A percentile compares a stretch with the other conserved stretches of the same genome.
phyloP scores from a whole-genome alignment of 2,113 vertebrate genomes.

The Pluvialis apricaria region DNA sequence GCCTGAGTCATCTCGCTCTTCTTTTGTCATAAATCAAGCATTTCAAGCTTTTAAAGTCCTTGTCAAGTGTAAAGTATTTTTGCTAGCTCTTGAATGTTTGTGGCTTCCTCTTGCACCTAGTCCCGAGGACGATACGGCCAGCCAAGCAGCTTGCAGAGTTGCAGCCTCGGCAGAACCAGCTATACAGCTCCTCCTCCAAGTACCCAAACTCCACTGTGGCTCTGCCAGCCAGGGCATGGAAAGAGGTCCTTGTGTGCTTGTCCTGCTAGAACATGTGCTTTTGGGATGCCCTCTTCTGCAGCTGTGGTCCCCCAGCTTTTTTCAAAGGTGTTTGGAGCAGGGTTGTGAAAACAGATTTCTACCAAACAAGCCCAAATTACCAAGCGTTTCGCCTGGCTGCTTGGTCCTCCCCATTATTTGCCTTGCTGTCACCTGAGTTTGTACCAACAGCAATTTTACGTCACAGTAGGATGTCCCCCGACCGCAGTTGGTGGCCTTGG shows the following conservation, averaged over 20 bases:
- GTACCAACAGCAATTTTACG: neutral
- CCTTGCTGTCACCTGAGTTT: rapidly evolving
- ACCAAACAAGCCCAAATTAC: neutral
- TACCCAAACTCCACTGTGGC: rapidly evolving
- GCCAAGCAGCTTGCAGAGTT: neutral
- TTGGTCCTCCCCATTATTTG: neutral
- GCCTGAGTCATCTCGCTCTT: neutral
- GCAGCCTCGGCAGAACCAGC: neutral
- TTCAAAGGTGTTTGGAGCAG: rapidly evolving
- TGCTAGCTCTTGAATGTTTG: neutral
- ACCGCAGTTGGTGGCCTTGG: rapidly evolving
- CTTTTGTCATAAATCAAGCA: neutral
- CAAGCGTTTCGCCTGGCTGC: neutral
- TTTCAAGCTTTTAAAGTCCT: neutral
- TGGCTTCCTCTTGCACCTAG: neutral
- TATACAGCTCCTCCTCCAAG: neutral
- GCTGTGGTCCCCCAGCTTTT: neutral
- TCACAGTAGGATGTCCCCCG: rapidly evolving
- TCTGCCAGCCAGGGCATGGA: neutral
- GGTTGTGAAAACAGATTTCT: neutral
- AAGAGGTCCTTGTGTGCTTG: neutral
- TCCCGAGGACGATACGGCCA: neutral
- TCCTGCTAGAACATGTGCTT: neutral
- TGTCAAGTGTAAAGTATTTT: neutral
- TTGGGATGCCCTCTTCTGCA: neutral